A percentile compares a stretch with the other conserved stretches of the same genome.
Evolutionary conservation across 1,140 invertebrate species (phyloP).

Genomic region (Platyscapa corneri): DNA sequence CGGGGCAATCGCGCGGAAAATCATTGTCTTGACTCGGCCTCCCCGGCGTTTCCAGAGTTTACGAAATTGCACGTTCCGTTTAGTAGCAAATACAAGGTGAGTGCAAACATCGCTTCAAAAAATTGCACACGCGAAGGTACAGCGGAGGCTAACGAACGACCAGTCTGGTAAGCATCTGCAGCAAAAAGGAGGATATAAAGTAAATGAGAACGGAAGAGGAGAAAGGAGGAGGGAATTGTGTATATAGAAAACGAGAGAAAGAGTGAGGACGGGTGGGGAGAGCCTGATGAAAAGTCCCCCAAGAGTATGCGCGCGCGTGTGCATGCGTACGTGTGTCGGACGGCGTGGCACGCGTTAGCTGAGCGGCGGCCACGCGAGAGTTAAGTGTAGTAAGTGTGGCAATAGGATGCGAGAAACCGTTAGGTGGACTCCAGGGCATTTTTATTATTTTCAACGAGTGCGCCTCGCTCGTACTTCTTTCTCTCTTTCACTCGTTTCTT

Average conservation of each 20-base stretch:
- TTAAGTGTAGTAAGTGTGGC: constrained; percentile 66
- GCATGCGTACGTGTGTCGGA: neutral
- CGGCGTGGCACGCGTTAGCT: neutral
- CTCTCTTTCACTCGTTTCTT: neutral
- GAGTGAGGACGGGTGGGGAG: too few species aligned
- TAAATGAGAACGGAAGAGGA: constrained; percentile 1
- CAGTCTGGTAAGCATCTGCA: neutral
- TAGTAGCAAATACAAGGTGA: neutral
- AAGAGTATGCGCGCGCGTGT: neutral
- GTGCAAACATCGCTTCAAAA: neutral
- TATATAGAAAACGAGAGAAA: neutral
- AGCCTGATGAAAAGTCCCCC: neutral
- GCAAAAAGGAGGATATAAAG: neutral
- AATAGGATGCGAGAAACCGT: constrained; percentile 67
- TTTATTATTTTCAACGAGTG: constrained; percentile 58
- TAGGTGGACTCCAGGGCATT: constrained; percentile 60
- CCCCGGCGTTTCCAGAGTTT: neutral
- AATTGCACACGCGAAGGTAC: neutral
- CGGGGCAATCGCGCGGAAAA: constrained; percentile 17
- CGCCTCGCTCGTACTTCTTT: neutral
- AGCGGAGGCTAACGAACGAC: too few species aligned
- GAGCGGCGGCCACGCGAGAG: too few species aligned
- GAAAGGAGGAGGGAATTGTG: constrained; percentile 18
- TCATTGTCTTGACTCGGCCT: constrained; percentile 15
- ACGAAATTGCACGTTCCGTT: constrained; percentile 16